phyloP scores from a whole-genome alignment of 2,888 invertebrate genomes.

The Papilio protenor region DNA sequence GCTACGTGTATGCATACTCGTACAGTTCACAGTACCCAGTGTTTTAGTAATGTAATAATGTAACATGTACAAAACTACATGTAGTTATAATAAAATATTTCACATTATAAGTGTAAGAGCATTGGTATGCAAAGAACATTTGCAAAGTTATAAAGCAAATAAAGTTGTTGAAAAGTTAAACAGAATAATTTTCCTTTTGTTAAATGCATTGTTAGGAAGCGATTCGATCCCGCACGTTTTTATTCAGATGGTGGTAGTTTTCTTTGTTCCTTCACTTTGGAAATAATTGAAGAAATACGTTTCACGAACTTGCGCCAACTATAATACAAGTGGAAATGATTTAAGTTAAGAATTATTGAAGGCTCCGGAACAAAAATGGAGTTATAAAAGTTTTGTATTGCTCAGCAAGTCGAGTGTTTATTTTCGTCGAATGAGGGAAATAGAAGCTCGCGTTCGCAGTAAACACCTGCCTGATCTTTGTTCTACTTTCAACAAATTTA shows the following conservation, averaged over 20 bases:
- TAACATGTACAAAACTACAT: neutral
- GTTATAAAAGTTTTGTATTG: constrained; percentile 5
- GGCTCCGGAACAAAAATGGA: neutral
- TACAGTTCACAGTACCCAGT: too few species aligned
- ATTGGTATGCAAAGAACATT: neutral
- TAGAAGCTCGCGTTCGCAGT: neutral
- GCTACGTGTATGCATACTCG: too few species aligned
- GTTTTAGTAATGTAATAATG: neutral
- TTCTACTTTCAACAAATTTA: neutral
- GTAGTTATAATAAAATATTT: neutral
- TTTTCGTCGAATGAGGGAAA: neutral
- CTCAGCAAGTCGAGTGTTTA: neutral
- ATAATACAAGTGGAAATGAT: neutral
- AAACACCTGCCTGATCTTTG: neutral
- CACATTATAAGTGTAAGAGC: neutral
- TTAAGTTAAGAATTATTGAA: constrained; percentile 9
- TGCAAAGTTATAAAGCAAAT: constrained; percentile 2
- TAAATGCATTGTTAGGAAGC: constrained; percentile 10
- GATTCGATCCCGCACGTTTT: neutral
- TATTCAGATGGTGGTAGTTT: constrained; percentile 17
- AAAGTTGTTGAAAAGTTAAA: constrained; percentile 1
- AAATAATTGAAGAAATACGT: constrained; percentile 29
- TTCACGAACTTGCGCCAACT: neutral
- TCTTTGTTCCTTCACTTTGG: constrained; percentile 14
- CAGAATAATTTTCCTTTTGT: constrained; percentile 21